Conservation (phyloP, 2,888 invertebrate genomes). For the Cheilosia scutellata region DNA sequence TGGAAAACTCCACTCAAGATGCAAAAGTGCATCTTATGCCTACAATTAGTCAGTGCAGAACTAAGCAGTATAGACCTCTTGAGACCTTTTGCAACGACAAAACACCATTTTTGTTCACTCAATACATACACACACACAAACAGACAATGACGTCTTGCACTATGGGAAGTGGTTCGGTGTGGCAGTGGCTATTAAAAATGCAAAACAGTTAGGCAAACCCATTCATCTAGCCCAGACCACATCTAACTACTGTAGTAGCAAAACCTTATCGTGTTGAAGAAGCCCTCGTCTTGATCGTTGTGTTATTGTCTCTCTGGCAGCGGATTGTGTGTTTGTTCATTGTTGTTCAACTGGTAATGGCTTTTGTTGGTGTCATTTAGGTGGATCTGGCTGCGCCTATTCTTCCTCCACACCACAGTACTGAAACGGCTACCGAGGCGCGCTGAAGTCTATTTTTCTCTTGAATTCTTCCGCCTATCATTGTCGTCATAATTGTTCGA, state of each 20-base stretch:
- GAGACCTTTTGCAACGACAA: constrained; percentile 44
- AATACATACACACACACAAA: constrained; percentile 5
- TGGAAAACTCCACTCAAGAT: constrained; percentile 23
- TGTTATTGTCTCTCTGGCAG: constrained; percentile 51
- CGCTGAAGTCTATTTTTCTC: constrained; percentile 53
- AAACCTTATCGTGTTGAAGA: constrained; percentile 66
- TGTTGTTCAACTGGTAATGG: constrained; percentile 66
- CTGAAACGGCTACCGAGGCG: constrained; percentile 65
- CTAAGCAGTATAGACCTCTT: constrained; percentile 44
- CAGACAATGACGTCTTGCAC: neutral
- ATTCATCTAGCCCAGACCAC: constrained; percentile 72
- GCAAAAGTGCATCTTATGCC: constrained; percentile 35
- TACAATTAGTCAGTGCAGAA: constrained; percentile 42
- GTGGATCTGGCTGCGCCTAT: constrained; percentile 63
- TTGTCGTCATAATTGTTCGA: constrained; percentile 59
- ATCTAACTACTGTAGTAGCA: constrained; percentile 55
- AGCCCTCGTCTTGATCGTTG: constrained; percentile 69
- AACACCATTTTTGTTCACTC: constrained; percentile 40
- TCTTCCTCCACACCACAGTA: constrained; percentile 70
- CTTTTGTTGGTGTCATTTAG: constrained; percentile 71
- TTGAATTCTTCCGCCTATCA: constrained; percentile 66
- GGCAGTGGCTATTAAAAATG: constrained; percentile 73
- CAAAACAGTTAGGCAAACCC: constrained; percentile 73
- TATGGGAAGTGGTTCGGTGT: constrained; percentile 64
- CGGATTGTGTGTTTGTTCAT: constrained; percentile 63